These are phyloP conservation scores for Ariopsis seemanni DNA, from an alignment of 2,113 vertebrate genomes.

Conservation along the genomic window DNA sequence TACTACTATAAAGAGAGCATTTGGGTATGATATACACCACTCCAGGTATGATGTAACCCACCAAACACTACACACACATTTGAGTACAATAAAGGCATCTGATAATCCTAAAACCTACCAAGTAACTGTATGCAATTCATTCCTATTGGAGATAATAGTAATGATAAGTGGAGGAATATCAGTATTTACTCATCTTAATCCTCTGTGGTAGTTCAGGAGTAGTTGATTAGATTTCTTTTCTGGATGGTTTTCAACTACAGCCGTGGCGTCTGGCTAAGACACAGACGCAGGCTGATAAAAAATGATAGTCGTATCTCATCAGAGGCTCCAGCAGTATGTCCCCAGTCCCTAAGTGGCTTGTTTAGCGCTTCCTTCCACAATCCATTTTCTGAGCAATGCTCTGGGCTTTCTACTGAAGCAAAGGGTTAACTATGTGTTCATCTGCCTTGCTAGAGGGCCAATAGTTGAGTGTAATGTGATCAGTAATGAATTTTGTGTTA, in stretches of 20 bases:
- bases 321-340: constrained; percentile 51
- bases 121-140: not conserved
- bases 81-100: not conserved
- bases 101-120: constrained; percentile 2
- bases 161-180: constrained; percentile 30
- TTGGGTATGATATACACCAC: constrained; percentile 39
- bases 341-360: constrained; percentile 32
- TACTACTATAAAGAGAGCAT: constrained; percentile 42
- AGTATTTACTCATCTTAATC: constrained; percentile 32
- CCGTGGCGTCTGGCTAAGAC: constrained; percentile 40
- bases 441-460: constrained; percentile 78
- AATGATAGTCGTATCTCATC: constrained; percentile 47
- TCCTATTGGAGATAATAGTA: not conserved
- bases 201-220: constrained; percentile 12
- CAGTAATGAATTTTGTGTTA: constrained; percentile 99
- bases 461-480: constrained; percentile 98
- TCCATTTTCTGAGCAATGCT: constrained; percentile 38
- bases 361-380: constrained; percentile 35
- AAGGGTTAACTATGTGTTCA: constrained; percentile 88
- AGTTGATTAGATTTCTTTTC: constrained; percentile 40
- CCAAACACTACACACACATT: constrained; percentile 22
- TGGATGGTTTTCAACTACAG: constrained; percentile 39
- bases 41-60: constrained; percentile 18
- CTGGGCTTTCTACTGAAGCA: constrained; percentile 52
- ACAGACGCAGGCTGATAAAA: constrained; percentile 56